Evolutionary conservation across 2,888 invertebrate species (phyloP).

Genomic region (Arctia plantaginis): DNA sequence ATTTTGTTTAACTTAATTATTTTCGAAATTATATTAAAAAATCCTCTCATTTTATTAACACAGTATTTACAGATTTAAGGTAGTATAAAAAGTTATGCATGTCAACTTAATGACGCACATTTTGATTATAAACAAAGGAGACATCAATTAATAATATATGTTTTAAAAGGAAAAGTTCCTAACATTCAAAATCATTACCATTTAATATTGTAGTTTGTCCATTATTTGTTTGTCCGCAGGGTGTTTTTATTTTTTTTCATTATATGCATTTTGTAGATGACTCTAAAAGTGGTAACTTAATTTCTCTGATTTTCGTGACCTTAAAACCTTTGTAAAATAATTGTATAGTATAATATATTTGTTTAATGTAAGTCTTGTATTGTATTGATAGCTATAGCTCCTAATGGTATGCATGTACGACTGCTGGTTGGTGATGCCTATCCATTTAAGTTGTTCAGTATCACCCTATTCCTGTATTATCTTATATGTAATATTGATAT

Average conservation of each 20-base stretch:
- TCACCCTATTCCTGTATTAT: conserved; percentile 19
- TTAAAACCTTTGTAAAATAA: conserved; percentile 39
- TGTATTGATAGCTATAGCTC: conserved; percentile 25
- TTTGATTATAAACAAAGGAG: not conserved
- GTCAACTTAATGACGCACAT: not conserved
- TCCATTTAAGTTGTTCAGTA: conserved; percentile 40
- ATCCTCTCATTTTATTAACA: not conserved
- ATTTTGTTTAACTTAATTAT: conserved; percentile 13
- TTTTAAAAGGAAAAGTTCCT: not conserved
- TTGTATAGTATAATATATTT: conserved; percentile 58
- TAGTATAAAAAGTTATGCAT: not conserved
- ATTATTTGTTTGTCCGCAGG: conserved; percentile 12
- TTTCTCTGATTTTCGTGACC: conserved; percentile 75
- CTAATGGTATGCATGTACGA: conserved; percentile 43
- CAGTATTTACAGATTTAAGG: not conserved
- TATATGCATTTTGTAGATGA: conserved; percentile 47
- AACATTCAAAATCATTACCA: conserved; percentile 2
- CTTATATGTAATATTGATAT: not conserved
- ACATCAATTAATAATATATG: not conserved
- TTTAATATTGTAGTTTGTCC: conserved; percentile 10
- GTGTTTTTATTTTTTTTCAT: conserved; percentile 28
- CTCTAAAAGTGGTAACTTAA: conserved; percentile 83
- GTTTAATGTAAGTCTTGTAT: conserved; percentile 82
- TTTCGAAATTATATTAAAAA: not conserved
- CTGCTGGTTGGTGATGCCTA: conserved; percentile 33